Evolutionary conservation across 2,888 invertebrate species (phyloP).

Genomic region (Entomobrya proxima): DNA sequence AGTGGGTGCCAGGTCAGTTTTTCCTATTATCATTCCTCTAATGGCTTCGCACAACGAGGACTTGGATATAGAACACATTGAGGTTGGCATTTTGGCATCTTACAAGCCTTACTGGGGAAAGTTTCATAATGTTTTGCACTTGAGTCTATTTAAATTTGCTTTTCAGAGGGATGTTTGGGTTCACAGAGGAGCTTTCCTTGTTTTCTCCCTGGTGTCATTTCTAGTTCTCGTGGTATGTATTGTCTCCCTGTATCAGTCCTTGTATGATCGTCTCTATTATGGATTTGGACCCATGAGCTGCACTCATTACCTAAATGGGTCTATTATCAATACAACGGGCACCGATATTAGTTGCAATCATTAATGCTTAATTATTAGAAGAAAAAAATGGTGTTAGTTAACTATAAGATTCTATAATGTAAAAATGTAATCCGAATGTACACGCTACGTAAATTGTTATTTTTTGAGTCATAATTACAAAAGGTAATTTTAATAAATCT

Average conservation of each 20-base stretch:
- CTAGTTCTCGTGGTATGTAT: neutral
- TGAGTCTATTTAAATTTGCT: too few relatives aligned
- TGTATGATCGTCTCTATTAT: neutral
- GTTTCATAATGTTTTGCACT: too few relatives aligned
- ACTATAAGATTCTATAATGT: too few relatives aligned
- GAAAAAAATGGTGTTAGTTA: too few relatives aligned
- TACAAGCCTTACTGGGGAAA: too few relatives aligned
- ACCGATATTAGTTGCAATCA: too few relatives aligned
- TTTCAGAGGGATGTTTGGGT: constrained; percentile 13
- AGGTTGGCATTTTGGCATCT: neutral
- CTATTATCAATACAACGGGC: too few relatives aligned
- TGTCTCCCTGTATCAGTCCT: constrained; percentile 6
- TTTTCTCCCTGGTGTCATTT: neutral
- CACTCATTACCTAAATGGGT: neutral
- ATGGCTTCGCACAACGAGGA: neutral
- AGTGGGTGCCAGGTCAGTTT: neutral
- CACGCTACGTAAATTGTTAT: too few relatives aligned
- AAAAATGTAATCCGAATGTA: too few relatives aligned
- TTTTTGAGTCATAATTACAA: too few relatives aligned
- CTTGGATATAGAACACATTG: neutral
- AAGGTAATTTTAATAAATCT: too few relatives aligned
- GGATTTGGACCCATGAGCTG: constrained; percentile 10
- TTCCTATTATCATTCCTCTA: constrained; percentile 16
- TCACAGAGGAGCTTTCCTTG: neutral
- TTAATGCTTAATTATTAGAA: too few relatives aligned